phyloP scores from a whole-genome alignment of 2,888 invertebrate genomes.

The Drosophila mimica region DNA sequence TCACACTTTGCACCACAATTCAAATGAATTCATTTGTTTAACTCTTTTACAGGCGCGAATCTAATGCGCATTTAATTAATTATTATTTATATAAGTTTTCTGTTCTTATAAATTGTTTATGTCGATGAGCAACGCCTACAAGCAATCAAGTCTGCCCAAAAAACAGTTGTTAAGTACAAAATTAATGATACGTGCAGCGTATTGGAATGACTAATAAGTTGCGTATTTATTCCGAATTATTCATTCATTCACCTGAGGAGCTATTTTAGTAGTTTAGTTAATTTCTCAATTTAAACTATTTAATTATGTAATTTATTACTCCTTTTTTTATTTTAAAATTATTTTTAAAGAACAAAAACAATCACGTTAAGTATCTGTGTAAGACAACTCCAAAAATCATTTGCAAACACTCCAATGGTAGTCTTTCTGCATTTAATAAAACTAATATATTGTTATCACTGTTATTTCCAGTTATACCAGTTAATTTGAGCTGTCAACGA shows the following conservation, averaged over 20 bases:
- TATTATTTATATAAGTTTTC: conserved; percentile 9
- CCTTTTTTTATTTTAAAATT: background rate
- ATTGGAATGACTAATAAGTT: background rate
- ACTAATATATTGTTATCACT: background rate
- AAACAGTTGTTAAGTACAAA: conserved; percentile 18
- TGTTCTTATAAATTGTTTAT: background rate
- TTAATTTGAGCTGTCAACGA: background rate
- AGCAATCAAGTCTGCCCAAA: background rate
- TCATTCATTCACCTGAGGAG: background rate
- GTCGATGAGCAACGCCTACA: conserved; percentile 15
- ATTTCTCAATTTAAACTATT: background rate
- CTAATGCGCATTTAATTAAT: conserved; percentile 10
- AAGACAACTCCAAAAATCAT: background rate
- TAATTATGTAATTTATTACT: background rate
- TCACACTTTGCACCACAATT: conserved; percentile 10
- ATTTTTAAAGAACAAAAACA: background rate
- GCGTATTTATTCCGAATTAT: background rate
- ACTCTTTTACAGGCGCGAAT: background rate
- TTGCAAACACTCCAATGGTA: background rate
- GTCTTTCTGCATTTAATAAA: background rate
- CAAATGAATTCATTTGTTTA: conserved; percentile 6
- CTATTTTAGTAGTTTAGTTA: background rate
- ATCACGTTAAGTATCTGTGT: background rate
- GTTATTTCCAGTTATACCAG: background rate
- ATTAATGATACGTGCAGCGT: background rate